Percentiles rank a stretch among this genome's conserved stretches.
phyloP scores from a whole-genome alignment of 2,797 vertebrate genomes.

The Rhincodon typus region DNA sequence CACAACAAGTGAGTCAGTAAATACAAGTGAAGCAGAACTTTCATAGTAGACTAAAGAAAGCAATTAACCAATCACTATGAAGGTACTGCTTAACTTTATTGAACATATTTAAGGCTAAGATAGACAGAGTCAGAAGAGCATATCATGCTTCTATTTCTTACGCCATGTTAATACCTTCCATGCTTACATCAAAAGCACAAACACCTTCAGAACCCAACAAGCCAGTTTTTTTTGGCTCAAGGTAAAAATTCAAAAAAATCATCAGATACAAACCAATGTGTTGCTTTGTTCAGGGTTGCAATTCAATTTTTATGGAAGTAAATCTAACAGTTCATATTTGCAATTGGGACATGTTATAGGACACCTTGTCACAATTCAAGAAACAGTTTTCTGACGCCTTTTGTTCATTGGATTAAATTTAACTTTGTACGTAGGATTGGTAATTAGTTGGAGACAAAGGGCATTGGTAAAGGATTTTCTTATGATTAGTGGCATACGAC shows the following conservation, averaged over 20 bases:
- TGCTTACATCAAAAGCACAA: neutral
- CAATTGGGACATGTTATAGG: neutral
- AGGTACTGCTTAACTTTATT: neutral
- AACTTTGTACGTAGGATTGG: neutral
- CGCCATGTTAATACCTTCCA: neutral
- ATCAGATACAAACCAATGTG: neutral
- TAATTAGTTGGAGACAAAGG: neutral
- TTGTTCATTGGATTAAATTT: neutral
- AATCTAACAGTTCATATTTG: neutral
- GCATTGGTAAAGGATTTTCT: neutral
- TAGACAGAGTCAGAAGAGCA: neutral
- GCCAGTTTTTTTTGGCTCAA: neutral
- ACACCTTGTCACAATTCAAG: neutral
- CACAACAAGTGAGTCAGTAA: too few species aligned
- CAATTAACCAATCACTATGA: too few species aligned
- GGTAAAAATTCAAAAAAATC: neutral
- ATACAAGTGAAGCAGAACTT: too few species aligned
- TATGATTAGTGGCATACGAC: neutral
- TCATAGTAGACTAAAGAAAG: too few species aligned
- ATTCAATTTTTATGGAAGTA: neutral
- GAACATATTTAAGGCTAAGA: neutral
- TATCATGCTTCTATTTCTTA: neutral
- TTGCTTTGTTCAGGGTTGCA: neutral
- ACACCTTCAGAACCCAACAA: neutral
- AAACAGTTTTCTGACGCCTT: neutral